Conservation (phyloP, 2,113 vertebrate species). For the Rhombomys opimus region DNA sequence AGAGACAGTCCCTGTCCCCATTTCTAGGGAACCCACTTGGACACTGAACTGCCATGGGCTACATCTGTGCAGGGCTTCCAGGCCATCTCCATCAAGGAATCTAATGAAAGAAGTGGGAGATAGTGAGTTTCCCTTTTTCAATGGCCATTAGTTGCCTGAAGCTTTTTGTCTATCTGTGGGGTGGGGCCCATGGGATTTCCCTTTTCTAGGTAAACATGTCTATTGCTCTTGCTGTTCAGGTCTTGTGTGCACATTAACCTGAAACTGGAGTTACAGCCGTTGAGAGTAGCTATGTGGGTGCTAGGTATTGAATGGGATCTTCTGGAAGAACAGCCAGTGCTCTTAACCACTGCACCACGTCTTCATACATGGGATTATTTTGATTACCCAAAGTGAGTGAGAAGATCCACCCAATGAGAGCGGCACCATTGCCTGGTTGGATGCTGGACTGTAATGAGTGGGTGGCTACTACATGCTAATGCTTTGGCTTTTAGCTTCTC, state of each 20-base stretch:
- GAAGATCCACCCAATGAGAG: neutral
- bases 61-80: too few relatives aligned
- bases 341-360: neutral
- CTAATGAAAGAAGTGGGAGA: too few relatives aligned
- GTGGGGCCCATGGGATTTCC: neutral
- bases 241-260: neutral
- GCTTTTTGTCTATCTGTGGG: neutral
- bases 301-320: neutral
- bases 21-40: too few relatives aligned
- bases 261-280: neutral
- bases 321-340: neutral
- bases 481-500: neutral
- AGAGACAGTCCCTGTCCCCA: too few relatives aligned
- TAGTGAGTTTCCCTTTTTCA: neutral
- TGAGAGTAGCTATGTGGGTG: neutral
- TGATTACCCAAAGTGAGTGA: neutral
- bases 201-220: neutral
- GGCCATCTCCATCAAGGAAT: too few relatives aligned
- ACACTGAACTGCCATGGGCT: too few relatives aligned
- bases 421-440: neutral
- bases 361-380: neutral
- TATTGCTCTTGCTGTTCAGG: neutral
- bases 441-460: neutral
- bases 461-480: neutral
- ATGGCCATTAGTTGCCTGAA: neutral